Evolutionary conservation across 2,113 vertebrate species (phyloP).

Genomic region (Nibea albiflora): DNA sequence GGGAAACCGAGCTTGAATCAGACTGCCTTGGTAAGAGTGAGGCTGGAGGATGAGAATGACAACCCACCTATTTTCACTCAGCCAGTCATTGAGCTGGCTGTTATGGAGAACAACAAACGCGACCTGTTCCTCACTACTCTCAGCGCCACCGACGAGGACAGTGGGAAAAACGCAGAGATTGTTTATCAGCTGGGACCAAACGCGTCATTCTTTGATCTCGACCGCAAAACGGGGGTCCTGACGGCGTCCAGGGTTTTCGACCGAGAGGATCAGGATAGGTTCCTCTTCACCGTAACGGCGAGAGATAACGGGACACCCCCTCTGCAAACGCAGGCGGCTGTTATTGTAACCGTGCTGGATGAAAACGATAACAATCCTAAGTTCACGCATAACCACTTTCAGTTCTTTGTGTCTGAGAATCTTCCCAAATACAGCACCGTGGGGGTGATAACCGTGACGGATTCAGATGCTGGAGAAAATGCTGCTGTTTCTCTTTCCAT

Average conservation of each 20-base stretch:
- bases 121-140: conserved; percentile 98
- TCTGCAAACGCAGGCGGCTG: conserved; percentile 95
- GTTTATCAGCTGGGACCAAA: conserved; percentile 99
- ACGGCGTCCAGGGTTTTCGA: conserved; percentile 98
- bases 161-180: conserved; percentile 97
- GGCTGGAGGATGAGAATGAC: conserved; percentile 98
- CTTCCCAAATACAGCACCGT: conserved; percentile 98
- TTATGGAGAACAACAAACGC: conserved; percentile 97
- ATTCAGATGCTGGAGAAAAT: conserved; percentile 96
- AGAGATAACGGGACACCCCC: conserved; percentile 98
- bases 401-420: conserved; percentile 99
- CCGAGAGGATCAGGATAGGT: conserved; percentile 97
- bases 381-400: conserved; percentile 99
- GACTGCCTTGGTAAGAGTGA: conserved; percentile 96
- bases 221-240: conserved; percentile 97
- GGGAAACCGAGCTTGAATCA: conserved; percentile 98
- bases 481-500: conserved; percentile 96
- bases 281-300: conserved; percentile 97
- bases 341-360: conserved; percentile 97
- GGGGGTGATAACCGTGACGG: conserved; percentile 98
- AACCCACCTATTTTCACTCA: conserved; percentile 98
- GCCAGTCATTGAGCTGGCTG: conserved; percentile 98
- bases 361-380: conserved; percentile 99
- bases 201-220: conserved; percentile 98
- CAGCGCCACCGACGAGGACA: conserved; percentile 98